phyloP scores from a whole-genome alignment of 2,888 invertebrate genomes.

The Parapristionchus giblindavisi region DNA sequence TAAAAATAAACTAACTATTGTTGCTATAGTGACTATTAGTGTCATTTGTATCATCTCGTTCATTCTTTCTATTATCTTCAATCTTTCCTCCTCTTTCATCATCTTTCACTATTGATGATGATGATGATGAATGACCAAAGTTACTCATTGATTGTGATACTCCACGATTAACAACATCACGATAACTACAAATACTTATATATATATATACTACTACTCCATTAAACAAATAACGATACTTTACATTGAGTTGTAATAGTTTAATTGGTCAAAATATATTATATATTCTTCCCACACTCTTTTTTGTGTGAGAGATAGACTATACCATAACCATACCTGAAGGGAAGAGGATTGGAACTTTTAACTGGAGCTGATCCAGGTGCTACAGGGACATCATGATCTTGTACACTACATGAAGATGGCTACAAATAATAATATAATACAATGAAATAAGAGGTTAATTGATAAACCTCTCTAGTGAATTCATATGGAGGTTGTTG shows the following conservation, averaged over 20 bases:
- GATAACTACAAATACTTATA: constrained; percentile 13
- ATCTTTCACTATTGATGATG: background rate
- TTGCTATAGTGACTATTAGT: background rate
- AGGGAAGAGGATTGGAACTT: constrained; percentile 11
- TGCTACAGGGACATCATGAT: background rate
- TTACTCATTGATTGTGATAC: background rate
- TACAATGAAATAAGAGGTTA: background rate
- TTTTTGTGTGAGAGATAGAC: no score
- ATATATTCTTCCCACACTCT: background rate
- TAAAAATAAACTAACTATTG: background rate
- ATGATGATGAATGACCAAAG: constrained; percentile 7
- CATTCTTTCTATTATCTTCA: constrained; percentile 4
- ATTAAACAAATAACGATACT: background rate
- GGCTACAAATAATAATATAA: background rate
- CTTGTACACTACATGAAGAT: background rate
- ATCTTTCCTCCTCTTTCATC: background rate
- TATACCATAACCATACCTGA: constrained; percentile 11
- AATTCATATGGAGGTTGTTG: no score
- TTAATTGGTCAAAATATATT: background rate
- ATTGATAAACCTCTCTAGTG: no score
- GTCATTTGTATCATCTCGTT: background rate
- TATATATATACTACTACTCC: no score
- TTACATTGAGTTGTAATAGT: background rate
- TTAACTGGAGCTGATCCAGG: constrained; percentile 21
- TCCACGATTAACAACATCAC: constrained; percentile 26